Evolutionary conservation across 2,888 invertebrate species (phyloP).

Genomic region (Mantis religiosa): DNA sequence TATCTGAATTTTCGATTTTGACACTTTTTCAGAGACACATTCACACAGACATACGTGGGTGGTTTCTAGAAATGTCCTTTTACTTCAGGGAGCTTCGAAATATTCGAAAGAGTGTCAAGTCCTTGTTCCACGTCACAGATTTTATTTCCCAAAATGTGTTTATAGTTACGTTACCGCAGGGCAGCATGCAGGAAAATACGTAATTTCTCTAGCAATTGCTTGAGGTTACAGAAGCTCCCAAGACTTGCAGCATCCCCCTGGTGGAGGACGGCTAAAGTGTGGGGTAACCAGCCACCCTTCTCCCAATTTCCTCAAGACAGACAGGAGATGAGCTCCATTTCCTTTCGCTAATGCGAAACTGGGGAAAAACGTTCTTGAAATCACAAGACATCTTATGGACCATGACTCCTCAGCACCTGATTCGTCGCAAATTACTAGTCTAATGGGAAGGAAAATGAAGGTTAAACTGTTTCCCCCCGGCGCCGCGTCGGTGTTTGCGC

Average conservation of each 20-base stretch:
- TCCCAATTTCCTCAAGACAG: slow-evolving; percentile 28
- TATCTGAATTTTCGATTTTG: too few relatives aligned
- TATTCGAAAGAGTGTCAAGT: too few relatives aligned
- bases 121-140: too few relatives aligned
- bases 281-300: neutral
- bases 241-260: neutral
- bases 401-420: neutral
- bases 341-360: slow-evolving; percentile 24
- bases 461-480: slow-evolving; percentile 1
- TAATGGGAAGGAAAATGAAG: slow-evolving; percentile 8
- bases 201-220: too few relatives aligned
- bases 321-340: slow-evolving; percentile 31
- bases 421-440: slow-evolving; percentile 1
- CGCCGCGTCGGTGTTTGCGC: neutral
- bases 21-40: too few relatives aligned
- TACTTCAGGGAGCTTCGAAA: too few relatives aligned
- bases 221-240: neutral
- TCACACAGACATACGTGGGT: too few relatives aligned
- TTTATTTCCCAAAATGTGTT: too few relatives aligned
- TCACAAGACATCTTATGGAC: neutral
- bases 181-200: too few relatives aligned
- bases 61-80: too few relatives aligned
- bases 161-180: too few relatives aligned
- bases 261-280: neutral
- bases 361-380: slow-evolving; percentile 17